These are phyloP conservation scores for Sitophilus oryzae DNA, from an alignment of 1,140 invertebrate genomes.

Conservation along the genomic window DNA sequence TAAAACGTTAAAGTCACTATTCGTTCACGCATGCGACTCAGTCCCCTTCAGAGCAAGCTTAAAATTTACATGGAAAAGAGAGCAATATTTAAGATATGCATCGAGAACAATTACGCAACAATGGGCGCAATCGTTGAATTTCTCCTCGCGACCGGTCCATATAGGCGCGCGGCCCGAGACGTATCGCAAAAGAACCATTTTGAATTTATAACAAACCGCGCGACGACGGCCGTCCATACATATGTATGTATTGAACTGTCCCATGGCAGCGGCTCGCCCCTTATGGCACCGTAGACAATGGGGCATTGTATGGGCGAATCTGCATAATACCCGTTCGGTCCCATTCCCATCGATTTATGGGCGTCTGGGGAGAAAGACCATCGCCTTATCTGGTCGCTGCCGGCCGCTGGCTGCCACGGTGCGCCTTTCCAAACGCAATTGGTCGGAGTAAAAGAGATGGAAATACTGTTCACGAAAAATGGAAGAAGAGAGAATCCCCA, in stretches of 20 bases:
- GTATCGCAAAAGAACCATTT: neutral
- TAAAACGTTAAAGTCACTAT: no score
- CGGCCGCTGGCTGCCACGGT: neutral
- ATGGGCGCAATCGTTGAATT: neutral
- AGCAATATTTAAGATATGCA: no score
- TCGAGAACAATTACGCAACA: no score
- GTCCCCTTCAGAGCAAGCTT: no score
- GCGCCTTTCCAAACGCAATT: neutral
- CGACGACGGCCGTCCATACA: no score
- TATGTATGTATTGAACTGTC: neutral
- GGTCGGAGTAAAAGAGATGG: neutral
- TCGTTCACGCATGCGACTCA: no score
- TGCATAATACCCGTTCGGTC: neutral
- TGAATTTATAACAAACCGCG: neutral
- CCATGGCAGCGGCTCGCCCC: neutral
- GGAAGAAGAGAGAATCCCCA: no score
- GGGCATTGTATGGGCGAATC: neutral
- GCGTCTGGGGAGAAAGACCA: neutral
- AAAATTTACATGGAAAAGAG: no score
- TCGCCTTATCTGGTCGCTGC: neutral
- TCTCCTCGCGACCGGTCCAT: neutral
- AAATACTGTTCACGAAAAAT: neutral
- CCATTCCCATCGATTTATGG: neutral
- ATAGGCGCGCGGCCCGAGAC: no score
- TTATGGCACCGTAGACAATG: neutral